These are phyloP conservation scores for Oreochromis spilurus DNA, from an alignment of 2,113 vertebrate genomes.

Conservation along the genomic window DNA sequence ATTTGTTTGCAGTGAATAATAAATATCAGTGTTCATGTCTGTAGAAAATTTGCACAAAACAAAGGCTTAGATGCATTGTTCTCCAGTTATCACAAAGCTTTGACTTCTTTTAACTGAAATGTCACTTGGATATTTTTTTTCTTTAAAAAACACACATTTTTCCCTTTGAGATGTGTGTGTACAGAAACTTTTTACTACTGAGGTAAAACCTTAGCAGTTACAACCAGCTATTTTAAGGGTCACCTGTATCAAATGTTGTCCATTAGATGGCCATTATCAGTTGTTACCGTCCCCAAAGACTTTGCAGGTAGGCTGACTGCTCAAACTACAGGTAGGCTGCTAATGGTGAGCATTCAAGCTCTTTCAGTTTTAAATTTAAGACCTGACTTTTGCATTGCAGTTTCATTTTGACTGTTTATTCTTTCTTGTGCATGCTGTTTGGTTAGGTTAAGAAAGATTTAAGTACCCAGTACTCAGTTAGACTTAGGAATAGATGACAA, in stretches of 20 bases:
- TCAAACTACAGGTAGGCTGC: not conserved
- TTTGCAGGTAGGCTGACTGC: not conserved
- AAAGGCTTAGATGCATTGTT: not conserved
- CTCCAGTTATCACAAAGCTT: not conserved
- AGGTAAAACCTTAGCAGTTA: slow-evolving; percentile 19
- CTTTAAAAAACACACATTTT: not conserved
- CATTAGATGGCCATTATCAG: not conserved
- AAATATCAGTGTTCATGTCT: not conserved
- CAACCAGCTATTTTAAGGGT: not conserved
- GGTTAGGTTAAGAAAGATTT: not conserved
- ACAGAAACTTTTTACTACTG: not conserved
- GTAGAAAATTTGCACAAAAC: not conserved
- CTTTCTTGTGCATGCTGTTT: not conserved
- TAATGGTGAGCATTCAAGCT: not conserved
- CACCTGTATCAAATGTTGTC: not conserved
- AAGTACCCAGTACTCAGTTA: not conserved
- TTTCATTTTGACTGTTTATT: not conserved
- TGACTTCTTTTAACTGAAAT: not conserved
- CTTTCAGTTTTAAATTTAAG: not conserved
- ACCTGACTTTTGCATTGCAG: not conserved
- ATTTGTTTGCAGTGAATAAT: not conserved
- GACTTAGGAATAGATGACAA: not conserved
- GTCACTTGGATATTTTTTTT: not conserved
- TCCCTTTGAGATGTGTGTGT: not conserved
- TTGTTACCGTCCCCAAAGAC: not conserved